These are phyloP conservation scores for Phalacrocorax brasilianus DNA, from an alignment of 2,113 vertebrate genomes.

Conservation along the genomic window DNA sequence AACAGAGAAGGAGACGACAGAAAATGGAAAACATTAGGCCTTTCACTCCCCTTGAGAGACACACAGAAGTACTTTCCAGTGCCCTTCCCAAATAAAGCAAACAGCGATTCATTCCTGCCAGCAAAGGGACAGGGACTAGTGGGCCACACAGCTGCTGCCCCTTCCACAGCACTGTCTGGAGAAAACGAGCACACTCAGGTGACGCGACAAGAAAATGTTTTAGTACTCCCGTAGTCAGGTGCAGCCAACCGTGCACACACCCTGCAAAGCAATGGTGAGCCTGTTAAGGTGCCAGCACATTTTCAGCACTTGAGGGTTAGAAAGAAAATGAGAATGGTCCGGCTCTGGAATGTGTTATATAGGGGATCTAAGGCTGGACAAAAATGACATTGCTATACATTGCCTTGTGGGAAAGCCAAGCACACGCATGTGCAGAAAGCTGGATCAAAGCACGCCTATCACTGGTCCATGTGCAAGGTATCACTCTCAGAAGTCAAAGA, in stretches of 20 bases:
- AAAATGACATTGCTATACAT: rapidly evolving
- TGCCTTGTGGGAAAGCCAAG: not conserved
- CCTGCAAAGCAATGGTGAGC: not conserved
- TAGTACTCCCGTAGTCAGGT: rapidly evolving
- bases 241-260: not conserved
- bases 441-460: not conserved
- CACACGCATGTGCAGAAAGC: rapidly evolving
- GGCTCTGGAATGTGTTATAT: not conserved
- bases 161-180: not conserved
- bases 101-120: not conserved
- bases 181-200: not conserved
- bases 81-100: not conserved
- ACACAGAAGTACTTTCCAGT: not conserved
- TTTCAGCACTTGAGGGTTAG: not conserved
- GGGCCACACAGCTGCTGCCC: not conserved
- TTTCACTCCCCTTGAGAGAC: not conserved
- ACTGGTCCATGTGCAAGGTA: rapidly evolving
- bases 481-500: not conserved
- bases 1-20: not conserved
- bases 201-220: not conserved
- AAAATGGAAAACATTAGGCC: not conserved
- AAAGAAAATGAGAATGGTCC: not conserved
- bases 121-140: not conserved
- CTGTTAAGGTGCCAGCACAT: not conserved
- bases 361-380: not conserved